These are phyloP conservation scores for Himalopsyche japonica DNA, from an alignment of 2,888 invertebrate species.

Conservation along the genomic window DNA sequence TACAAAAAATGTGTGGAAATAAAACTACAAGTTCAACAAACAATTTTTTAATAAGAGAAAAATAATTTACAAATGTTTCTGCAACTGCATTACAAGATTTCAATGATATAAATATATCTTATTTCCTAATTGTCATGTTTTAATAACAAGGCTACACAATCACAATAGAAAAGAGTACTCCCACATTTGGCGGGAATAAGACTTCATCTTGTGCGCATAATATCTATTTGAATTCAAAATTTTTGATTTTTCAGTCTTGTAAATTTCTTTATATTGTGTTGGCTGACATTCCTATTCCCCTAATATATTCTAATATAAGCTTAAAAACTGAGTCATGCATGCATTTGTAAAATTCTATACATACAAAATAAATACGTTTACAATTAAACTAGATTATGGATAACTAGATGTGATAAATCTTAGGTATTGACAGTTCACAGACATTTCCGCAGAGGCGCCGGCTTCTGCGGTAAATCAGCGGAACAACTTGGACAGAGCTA, in stretches of 20 bases:
- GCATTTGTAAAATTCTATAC: slow-evolving; percentile 37
- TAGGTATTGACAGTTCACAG: slow-evolving; percentile 39
- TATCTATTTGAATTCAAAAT: slow-evolving; percentile 25
- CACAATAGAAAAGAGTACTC: background rate
- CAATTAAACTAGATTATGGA: slow-evolving; percentile 24
- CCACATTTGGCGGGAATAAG: background rate
- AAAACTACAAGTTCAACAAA: slow-evolving; percentile 57
- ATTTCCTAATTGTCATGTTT: slow-evolving; percentile 61
- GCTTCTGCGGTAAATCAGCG: background rate
- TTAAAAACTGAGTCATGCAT: slow-evolving; percentile 39
- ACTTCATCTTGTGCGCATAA: slow-evolving; percentile 26
- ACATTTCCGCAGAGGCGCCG: background rate
- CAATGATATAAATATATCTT: slow-evolving; percentile 50
- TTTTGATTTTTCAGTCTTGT: slow-evolving; percentile 39
- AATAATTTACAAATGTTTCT: slow-evolving; percentile 51
- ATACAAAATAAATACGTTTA: slow-evolving; percentile 37
- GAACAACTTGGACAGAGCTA: background rate
- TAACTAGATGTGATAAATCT: slow-evolving; percentile 36
- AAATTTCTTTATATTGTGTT: slow-evolving; percentile 30
- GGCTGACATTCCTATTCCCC: slow-evolving; percentile 29
- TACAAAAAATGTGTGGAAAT: slow-evolving; percentile 6
- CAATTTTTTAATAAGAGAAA: slow-evolving; percentile 63
- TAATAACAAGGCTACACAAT: slow-evolving; percentile 53
- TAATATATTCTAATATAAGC: slow-evolving; percentile 28
- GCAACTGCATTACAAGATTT: slow-evolving; percentile 32